These are phyloP conservation scores for Alloplasta piceator DNA, from an alignment of 2,888 invertebrate genomes.

Conservation along the genomic window DNA sequence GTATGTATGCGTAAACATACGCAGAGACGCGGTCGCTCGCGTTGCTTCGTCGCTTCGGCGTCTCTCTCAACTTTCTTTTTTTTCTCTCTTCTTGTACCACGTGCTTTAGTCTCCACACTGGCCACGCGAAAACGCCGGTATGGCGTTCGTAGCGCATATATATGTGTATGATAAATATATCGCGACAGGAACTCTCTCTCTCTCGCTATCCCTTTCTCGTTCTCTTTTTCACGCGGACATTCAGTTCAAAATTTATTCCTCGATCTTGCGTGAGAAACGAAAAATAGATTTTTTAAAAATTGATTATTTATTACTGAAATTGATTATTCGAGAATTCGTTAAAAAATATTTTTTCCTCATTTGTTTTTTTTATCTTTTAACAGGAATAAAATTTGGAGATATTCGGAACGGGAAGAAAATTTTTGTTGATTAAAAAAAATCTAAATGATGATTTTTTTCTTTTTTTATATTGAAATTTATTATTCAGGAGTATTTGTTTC, in stretches of 20 bases:
- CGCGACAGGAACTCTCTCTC: background rate
- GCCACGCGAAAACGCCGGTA: slow-evolving; percentile 62
- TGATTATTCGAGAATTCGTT: too few species aligned
- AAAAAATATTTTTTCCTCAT: background rate
- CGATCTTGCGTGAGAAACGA: background rate
- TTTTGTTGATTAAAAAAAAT: too few species aligned
- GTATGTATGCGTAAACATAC: slow-evolving; percentile 14
- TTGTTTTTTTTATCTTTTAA: background rate
- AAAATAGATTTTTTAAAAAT: too few species aligned
- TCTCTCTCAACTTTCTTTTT: slow-evolving; percentile 26
- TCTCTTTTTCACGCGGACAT: slow-evolving; percentile 1
- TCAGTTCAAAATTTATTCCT: background rate
- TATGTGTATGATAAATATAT: slow-evolving; percentile 10
- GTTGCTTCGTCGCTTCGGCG: slow-evolving; percentile 20
- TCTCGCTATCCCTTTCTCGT: slow-evolving; percentile 9
- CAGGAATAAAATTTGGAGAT: too few species aligned
- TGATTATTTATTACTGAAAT: too few species aligned
- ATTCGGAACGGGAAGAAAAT: too few species aligned
- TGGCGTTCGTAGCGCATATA: slow-evolving; percentile 41
- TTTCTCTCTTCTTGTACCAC: slow-evolving; percentile 60
- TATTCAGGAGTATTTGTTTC: too few species aligned
- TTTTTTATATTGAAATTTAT: too few species aligned
- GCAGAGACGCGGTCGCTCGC: slow-evolving; percentile 28
- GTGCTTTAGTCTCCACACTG: slow-evolving; percentile 49
- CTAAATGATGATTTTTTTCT: too few species aligned